phyloP scores from a whole-genome alignment of 2,888 invertebrate species.

The Mechanitis messenoides region DNA sequence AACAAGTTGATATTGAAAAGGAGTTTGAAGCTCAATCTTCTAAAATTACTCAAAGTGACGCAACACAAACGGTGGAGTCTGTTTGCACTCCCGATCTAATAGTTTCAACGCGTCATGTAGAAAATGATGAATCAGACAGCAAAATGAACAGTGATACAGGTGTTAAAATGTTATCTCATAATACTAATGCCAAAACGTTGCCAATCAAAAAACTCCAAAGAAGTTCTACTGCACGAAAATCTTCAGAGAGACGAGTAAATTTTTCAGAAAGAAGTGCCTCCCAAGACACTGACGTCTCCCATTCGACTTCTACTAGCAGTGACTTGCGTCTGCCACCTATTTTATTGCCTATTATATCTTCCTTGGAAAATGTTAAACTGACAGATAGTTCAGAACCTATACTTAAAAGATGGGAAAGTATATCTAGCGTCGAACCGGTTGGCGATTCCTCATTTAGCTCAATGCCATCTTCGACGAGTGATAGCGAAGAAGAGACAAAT shows the following conservation, averaged over 20 bases:
- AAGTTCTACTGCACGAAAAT: conserved; percentile 65
- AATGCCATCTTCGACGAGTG: conserved; percentile 70
- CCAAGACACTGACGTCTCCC: conserved; percentile 78
- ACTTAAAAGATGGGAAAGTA: conserved; percentile 77
- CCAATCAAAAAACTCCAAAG: conserved; percentile 56
- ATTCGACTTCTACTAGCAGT: conserved; percentile 77
- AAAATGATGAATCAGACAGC: conserved; percentile 52
- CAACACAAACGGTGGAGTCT: conserved; percentile 46
- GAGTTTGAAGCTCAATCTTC: conserved; percentile 51
- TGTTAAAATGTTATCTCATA: conserved; percentile 40
- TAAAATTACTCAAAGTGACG: conserved; percentile 38
- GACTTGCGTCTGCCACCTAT: conserved; percentile 83
- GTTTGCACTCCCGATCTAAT: conserved; percentile 53
- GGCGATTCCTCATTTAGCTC: conserved; percentile 82
- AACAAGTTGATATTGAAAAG: conserved; percentile 51
- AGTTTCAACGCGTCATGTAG: conserved; percentile 47
- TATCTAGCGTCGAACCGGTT: conserved; percentile 83
- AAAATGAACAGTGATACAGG: conserved; percentile 50
- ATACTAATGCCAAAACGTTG: conserved; percentile 32
- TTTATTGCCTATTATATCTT: conserved; percentile 81
- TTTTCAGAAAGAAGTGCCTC: conserved; percentile 76
- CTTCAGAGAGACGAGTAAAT: conserved; percentile 69
- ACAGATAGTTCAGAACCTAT: conserved; percentile 59
- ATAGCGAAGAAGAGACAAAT: conserved; percentile 64
- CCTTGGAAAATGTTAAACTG: conserved; percentile 74